Evolutionary conservation across 2,797 vertebrate genomes (phyloP).

Genomic region (Typhlichthys subterraneus): DNA sequence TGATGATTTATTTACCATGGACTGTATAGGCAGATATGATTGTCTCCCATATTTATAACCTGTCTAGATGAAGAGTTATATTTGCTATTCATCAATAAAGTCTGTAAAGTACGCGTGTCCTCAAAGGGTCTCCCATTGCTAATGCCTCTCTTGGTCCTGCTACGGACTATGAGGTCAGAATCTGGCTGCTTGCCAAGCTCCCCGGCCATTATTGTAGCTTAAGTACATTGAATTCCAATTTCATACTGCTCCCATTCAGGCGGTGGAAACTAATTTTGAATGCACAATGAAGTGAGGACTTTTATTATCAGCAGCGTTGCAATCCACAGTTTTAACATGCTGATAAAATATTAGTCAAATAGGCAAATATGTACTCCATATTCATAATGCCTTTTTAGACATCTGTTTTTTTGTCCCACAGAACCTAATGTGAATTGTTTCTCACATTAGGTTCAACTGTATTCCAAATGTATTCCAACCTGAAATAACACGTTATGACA

Average conservation of each 20-base stretch:
- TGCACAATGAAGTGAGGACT: constrained; percentile 67
- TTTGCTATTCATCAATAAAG: constrained; percentile 10
- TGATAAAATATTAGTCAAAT: constrained; percentile 55
- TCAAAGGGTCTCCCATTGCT: constrained; percentile 15
- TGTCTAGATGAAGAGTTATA: constrained; percentile 8
- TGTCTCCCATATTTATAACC: background rate
- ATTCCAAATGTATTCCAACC: background rate
- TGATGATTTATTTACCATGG: constrained; percentile 15
- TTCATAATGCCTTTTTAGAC: constrained; percentile 25
- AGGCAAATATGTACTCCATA: constrained; percentile 36
- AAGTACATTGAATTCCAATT: constrained; percentile 73
- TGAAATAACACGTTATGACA: background rate
- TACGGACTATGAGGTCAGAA: constrained; percentile 58
- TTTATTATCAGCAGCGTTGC: constrained; percentile 61
- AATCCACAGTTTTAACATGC: constrained; percentile 62
- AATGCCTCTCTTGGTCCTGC: constrained; percentile 43
- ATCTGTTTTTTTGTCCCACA: constrained; percentile 42
- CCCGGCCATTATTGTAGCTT: constrained; percentile 64
- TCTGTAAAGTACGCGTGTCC: constrained; percentile 4
- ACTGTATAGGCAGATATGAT: background rate
- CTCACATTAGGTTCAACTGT: constrained; percentile 17
- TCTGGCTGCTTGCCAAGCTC: constrained; percentile 54
- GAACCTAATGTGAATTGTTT: constrained; percentile 14
- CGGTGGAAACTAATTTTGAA: constrained; percentile 68
- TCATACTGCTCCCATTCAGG: constrained; percentile 55